A percentile compares a stretch with the other conserved stretches of the same genome.
These are phyloP conservation scores for Heliocidaris tuberculata DNA, from an alignment of 35 echinoderm and acorn worm species.

Conservation along the genomic window DNA sequence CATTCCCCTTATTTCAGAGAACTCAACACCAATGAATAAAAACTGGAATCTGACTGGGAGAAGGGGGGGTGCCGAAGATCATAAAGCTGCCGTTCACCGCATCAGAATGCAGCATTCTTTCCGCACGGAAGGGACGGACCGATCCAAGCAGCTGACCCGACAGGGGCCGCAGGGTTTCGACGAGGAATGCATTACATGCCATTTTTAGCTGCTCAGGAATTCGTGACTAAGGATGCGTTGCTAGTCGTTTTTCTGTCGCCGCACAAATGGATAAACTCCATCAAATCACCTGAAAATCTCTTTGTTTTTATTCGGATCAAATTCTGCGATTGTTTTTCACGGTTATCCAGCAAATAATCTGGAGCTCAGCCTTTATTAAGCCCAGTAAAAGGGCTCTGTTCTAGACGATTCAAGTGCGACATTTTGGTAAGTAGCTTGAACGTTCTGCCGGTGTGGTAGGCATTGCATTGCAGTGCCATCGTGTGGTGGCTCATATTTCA, in stretches of 20 bases:
- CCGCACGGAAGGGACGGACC: neutral
- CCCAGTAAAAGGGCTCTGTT: neutral
- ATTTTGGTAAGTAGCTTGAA: neutral
- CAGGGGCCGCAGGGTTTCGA: constrained; percentile 34
- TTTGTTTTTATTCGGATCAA: neutral
- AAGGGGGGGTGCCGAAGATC: neutral
- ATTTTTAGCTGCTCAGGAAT: constrained; percentile 34
- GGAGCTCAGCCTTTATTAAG: neutral
- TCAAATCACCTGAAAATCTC: constrained; percentile 14
- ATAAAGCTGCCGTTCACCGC: constrained; percentile 7
- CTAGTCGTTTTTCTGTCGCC: constrained; percentile 34
- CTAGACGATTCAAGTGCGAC: neutral
- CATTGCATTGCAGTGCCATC: neutral
- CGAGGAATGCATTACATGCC: constrained; percentile 32
- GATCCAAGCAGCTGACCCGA: constrained; percentile 35
- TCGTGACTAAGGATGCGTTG: constrained; percentile 1
- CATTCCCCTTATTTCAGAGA: too few species aligned
- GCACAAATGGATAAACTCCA: constrained; percentile 27
- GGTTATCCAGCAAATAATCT: neutral
- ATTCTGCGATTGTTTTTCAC: neutral
- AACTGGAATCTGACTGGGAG: too few species aligned
- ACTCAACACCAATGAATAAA: too few species aligned
- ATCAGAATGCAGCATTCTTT: neutral
- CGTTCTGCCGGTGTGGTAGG: neutral
- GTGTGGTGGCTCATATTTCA: neutral